Evolutionary conservation across 2,888 invertebrate species (phyloP), one percentile per base, ranked within the genome.

Genomic region (Flabesymbios commensalis): DNA sequence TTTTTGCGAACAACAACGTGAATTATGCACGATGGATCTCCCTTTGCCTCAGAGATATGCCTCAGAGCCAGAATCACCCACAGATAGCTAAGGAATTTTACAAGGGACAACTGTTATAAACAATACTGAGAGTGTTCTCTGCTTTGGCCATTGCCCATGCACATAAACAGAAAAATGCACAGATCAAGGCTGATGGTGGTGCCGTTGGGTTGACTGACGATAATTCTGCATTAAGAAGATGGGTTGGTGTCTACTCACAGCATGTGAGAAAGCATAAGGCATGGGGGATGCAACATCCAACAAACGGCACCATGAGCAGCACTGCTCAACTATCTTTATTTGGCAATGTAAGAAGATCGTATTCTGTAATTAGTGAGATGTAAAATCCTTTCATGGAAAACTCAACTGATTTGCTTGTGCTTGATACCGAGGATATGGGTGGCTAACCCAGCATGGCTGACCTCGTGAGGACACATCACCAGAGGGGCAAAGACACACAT

Each of bases 1-100:
- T 69, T 36, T 69, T 72, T 65, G 69, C 67, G 19, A 61, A 63
- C 42, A 64, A 72, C 59, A 61, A 67, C 53, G 54, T 61, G 2
- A n/a, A 71, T 56, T 73, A 73, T 63, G 64, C 70, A 4, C 52
- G 72, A n/a, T 72, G 73, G 70, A 41, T 74, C 3, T 65, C 71
- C 7, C 51, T 72, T 41, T 71, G 71, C 47, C 41, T 72, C 10
- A 54, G 60, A 32, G 68, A 73, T 56, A 69, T 72, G 70, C 14
- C 59, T 51, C 14, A 57, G 3, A 42, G 70, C n/a, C 43, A 67
- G n/a, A 7, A 61, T 19, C 70, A 68, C 45, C 71, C 66, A 19
- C 26, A 61, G 31, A 17, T 74, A 3, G 57, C 55, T 14, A 17
- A n/a, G 3, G 67, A 70, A 47, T 72, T 71, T 59, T 4, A 63